These are phyloP conservation scores for Hipparchia sbordonii DNA, from an alignment of 2,888 invertebrate species.

Conservation along the genomic window DNA sequence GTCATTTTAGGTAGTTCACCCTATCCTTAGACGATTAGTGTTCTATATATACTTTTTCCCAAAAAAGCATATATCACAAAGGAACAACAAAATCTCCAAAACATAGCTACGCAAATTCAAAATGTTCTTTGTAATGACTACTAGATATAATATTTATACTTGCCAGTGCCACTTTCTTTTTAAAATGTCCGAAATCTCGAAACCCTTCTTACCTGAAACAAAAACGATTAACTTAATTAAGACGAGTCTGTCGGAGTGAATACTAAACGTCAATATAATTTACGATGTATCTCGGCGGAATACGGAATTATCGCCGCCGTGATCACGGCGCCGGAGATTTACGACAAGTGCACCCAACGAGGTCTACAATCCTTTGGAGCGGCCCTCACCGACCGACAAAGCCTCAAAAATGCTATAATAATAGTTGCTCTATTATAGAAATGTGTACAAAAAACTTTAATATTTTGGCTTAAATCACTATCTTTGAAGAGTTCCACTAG, in stretches of 20 bases:
- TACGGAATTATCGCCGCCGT: slow-evolving; percentile 19
- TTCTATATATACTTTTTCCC: too few species aligned
- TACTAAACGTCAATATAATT: slow-evolving; percentile 28
- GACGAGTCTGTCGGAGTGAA: background rate
- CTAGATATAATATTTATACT: background rate
- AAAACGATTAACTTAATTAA: slow-evolving; percentile 16
- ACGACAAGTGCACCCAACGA: slow-evolving; percentile 15
- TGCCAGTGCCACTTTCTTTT: background rate
- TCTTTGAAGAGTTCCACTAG: background rate
- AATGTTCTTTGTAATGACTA: too few species aligned
- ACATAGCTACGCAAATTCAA: background rate
- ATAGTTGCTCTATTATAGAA: background rate
- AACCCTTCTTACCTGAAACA: slow-evolving; percentile 23
- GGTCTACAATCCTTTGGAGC: background rate
- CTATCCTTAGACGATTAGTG: too few species aligned
- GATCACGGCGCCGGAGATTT: slow-evolving; percentile 30
- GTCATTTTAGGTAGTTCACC: too few species aligned
- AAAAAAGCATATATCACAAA: too few species aligned
- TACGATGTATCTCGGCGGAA: slow-evolving; percentile 31
- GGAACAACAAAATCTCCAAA: too few species aligned
- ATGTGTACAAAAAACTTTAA: background rate
- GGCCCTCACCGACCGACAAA: background rate
- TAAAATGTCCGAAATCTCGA: background rate
- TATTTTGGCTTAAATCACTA: background rate
- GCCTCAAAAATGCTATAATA: background rate